Conservation (phyloP, 2,797 vertebrate species). For the Varecia variegata region DNA sequence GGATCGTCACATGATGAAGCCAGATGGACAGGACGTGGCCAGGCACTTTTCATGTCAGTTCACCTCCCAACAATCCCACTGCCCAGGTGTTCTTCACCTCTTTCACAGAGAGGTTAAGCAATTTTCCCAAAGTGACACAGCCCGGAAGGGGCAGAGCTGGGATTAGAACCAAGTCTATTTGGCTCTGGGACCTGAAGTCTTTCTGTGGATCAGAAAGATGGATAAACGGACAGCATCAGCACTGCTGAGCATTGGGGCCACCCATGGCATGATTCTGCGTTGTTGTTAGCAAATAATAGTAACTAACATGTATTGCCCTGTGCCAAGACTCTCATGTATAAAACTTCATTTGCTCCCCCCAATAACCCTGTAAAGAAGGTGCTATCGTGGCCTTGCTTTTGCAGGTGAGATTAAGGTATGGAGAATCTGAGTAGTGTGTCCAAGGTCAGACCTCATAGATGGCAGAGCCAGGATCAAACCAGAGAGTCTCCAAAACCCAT, state of each 20-base stretch:
- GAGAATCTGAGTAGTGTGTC: neutral
- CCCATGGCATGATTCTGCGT: neutral
- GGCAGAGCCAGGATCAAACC: neutral
- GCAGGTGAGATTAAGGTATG: neutral
- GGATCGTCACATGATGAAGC: accelerated
- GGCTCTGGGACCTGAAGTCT: neutral
- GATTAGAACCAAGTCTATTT: neutral
- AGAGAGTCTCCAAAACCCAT: neutral
- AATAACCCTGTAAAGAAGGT: neutral
- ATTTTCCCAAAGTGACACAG: neutral
- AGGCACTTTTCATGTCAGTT: neutral
- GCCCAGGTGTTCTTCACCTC: neutral
- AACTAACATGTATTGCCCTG: too few relatives aligned
- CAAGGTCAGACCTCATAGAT: neutral
- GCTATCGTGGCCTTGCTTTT: neutral
- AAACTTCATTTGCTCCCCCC: neutral
- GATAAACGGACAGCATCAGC: neutral
- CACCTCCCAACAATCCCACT: neutral
- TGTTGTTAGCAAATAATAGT: neutral
- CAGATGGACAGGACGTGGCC: too few relatives aligned
- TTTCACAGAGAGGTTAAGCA: neutral
- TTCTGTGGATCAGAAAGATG: neutral
- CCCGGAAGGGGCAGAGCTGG: neutral
- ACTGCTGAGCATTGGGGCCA: neutral
- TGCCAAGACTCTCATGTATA: neutral